Evolutionary conservation across 2,113 vertebrate genomes (phyloP).

Genomic region (Indicator indicator): DNA sequence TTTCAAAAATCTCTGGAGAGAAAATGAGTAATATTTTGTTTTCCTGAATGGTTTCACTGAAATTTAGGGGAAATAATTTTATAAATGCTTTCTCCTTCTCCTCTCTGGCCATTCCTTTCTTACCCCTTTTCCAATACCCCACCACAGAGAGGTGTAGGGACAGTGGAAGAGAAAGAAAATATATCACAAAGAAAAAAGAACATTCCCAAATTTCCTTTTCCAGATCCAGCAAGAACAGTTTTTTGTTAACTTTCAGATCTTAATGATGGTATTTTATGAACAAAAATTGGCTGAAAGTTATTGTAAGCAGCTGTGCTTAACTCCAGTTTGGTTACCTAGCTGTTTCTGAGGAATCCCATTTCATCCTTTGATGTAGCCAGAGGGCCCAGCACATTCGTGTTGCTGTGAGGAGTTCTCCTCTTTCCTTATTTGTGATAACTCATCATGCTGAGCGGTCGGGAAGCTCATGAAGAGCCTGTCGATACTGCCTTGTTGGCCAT

Average conservation of each 20-base stretch:
- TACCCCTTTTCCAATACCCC: neutral
- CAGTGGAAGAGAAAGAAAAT: neutral
- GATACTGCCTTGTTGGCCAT: neutral
- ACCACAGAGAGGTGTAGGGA: neutral
- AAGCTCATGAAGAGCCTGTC: neutral
- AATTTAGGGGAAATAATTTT: slow-evolving; percentile 47
- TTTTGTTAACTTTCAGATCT: neutral
- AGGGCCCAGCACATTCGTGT: neutral
- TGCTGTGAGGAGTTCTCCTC: neutral
- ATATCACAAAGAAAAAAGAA: neutral
- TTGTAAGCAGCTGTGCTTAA: neutral
- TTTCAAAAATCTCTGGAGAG: slow-evolving; percentile 42
- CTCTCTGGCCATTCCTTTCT: neutral
- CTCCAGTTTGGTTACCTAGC: neutral
- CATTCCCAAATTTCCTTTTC: neutral
- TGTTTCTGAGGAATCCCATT: neutral
- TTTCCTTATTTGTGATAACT: neutral
- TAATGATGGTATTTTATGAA: neutral
- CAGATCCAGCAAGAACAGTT: neutral
- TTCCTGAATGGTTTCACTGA: slow-evolving; percentile 45
- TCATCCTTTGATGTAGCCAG: neutral
- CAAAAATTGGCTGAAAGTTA: neutral
- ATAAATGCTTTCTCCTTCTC: neutral
- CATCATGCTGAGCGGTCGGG: neutral
- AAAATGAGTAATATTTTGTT: slow-evolving; percentile 58